Evolutionary conservation across 2,888 invertebrate genomes (phyloP).

Genomic region (Harpagoxenus sublaevis): DNA sequence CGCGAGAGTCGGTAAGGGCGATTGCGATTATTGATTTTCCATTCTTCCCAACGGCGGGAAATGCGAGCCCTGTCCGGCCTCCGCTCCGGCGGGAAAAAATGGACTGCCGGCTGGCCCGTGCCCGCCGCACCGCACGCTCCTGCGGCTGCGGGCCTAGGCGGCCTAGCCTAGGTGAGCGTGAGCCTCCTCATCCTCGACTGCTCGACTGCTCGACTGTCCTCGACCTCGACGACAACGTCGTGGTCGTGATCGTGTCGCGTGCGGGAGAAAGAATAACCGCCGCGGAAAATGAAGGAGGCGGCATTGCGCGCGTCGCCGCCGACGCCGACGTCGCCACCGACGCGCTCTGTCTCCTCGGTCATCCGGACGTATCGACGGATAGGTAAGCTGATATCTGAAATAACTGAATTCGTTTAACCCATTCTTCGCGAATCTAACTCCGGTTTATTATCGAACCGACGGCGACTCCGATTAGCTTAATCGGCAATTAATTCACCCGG

Average conservation of each 20-base stretch:
- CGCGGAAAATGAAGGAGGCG: background rate
- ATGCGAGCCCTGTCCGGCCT: slow-evolving; percentile 56
- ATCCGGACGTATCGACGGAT: background rate
- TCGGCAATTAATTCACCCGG: background rate
- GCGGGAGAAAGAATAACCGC: background rate
- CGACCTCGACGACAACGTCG: no score
- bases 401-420: background rate
- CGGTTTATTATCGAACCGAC: slow-evolving; percentile 12
- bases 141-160: no score
- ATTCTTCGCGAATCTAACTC: no score
- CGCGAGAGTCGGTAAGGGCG: slow-evolving; percentile 81
- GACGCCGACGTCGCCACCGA: background rate
- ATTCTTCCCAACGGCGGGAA: slow-evolving; percentile 80
- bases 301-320: no score
- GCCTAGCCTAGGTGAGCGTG: no score
- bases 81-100: background rate
- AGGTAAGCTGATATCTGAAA: no score
- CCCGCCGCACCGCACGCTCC: no score
- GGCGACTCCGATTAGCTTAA: background rate
- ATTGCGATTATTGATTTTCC: slow-evolving; percentile 82
- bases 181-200: no score
- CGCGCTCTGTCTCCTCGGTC: background rate
- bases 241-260: no score
- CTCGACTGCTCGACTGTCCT: no score
- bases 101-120: background rate